Conservation (phyloP, 2,113 vertebrate genomes). For the Rousettus leschenaultii region DNA sequence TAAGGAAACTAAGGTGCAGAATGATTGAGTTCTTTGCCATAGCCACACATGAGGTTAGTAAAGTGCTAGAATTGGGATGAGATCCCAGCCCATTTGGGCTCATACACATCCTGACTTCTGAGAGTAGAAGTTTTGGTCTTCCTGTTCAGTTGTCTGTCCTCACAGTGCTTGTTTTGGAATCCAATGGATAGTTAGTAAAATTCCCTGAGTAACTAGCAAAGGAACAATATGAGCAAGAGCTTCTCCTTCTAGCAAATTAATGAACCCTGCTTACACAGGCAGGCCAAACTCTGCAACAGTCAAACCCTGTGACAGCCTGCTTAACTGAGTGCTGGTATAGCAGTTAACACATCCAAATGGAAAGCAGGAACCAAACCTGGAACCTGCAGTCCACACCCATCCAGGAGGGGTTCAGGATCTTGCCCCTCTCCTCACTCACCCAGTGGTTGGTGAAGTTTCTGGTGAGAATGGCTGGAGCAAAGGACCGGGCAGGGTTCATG, state of each 20-base stretch:
- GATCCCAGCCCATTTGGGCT: background rate
- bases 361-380: background rate
- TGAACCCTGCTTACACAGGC: background rate
- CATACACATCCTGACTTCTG: background rate
- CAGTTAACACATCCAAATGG: background rate
- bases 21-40: background rate
- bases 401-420: background rate
- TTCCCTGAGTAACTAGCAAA: background rate
- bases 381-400: background rate
- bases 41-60: background rate
- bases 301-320: background rate
- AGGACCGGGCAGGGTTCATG: slow-evolving; percentile 96
- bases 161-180: background rate
- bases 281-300: background rate
- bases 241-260: slow-evolving; percentile 24
- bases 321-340: background rate
- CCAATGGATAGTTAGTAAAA: background rate
- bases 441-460: slow-evolving; percentile 96
- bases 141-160: background rate
- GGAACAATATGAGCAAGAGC: background rate
- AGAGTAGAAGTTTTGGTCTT: background rate
- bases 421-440: slow-evolving; percentile 83
- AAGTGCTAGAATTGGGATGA: background rate
- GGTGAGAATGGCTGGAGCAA: slow-evolving; percentile 93
- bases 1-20: background rate